phyloP scores from a whole-genome alignment of 1,140 invertebrate genomes.

The Bombyx mandarina region DNA sequence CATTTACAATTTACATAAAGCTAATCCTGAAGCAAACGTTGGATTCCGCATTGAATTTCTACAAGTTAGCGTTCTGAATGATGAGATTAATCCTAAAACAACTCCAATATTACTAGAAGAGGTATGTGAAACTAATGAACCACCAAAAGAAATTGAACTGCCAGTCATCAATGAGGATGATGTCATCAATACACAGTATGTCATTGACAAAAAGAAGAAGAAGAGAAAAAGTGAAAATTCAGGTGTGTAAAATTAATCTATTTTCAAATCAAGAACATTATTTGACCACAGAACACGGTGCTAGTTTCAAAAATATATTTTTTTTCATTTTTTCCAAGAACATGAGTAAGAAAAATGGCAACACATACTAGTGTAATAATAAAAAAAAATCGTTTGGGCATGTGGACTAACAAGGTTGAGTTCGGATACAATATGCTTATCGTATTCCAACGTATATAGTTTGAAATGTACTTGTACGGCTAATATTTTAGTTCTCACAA shows the following conservation, averaged over 20 bases:
- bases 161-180: constrained; percentile 15
- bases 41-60: constrained; percentile 59
- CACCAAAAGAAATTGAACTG: constrained; percentile 15
- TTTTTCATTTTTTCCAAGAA: no score
- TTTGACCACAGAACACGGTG: background rate
- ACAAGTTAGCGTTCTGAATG: constrained; percentile 46
- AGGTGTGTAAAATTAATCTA: constrained; percentile 11
- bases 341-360: no score
- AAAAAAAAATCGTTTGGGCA: constrained; percentile 10
- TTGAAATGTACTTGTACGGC: no score
- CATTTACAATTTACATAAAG: constrained; percentile 44
- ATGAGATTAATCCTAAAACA: constrained; percentile 29
- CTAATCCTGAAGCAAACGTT: constrained; percentile 32
- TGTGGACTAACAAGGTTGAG: background rate
- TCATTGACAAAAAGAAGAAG: constrained; percentile 27
- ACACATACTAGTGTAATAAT: no score
- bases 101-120: constrained; percentile 40
- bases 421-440: no score
- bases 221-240: constrained; percentile 17
- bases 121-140: constrained; percentile 30
- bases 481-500: no score
- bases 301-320: no score
- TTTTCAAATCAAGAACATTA: background rate
- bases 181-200: constrained; percentile 25
- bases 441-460: no score